Percentiles rank a stretch among this genome's conserved stretches.
These are phyloP conservation scores for Morinoia aosen DNA, from an alignment of 2,888 invertebrate genomes.

Conservation along the genomic window DNA sequence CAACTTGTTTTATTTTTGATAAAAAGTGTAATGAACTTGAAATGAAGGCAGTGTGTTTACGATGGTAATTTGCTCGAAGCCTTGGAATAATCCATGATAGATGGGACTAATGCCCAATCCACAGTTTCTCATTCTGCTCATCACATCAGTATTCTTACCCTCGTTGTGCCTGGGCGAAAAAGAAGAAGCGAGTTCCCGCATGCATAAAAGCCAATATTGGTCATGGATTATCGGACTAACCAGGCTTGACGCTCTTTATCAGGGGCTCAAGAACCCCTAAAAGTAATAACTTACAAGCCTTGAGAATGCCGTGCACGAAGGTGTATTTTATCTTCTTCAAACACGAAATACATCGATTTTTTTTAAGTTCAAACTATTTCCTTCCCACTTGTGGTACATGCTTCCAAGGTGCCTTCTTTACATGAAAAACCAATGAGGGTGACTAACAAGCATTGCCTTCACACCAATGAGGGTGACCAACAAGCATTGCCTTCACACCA, in stretches of 20 bases:
- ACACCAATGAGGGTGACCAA: too few species aligned
- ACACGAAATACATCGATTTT: background rate
- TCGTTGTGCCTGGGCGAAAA: background rate
- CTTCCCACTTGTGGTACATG: too few species aligned
- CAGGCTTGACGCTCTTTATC: background rate
- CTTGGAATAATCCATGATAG: too few species aligned
- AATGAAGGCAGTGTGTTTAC: too few species aligned
- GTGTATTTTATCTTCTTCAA: background rate
- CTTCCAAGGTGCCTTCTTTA: too few species aligned
- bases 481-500: too few species aligned
- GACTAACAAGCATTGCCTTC: too few species aligned
- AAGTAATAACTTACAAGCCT: background rate
- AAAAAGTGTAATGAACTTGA: too few species aligned
- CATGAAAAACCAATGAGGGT: too few species aligned
- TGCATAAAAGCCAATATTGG: background rate
- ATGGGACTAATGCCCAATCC: background rate
- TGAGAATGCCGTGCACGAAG: background rate
- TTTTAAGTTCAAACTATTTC: too few species aligned
- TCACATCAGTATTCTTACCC: background rate
- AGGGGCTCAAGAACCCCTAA: background rate
- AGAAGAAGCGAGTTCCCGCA: background rate
- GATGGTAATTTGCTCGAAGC: too few species aligned
- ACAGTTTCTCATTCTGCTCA: background rate
- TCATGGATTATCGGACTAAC: background rate
- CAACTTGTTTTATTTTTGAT: too few species aligned